Percentiles rank a stretch among this genome's conserved stretches.
Conservation (phyloP, 2,797 vertebrate genomes). For the Sebastes jordani region DNA sequence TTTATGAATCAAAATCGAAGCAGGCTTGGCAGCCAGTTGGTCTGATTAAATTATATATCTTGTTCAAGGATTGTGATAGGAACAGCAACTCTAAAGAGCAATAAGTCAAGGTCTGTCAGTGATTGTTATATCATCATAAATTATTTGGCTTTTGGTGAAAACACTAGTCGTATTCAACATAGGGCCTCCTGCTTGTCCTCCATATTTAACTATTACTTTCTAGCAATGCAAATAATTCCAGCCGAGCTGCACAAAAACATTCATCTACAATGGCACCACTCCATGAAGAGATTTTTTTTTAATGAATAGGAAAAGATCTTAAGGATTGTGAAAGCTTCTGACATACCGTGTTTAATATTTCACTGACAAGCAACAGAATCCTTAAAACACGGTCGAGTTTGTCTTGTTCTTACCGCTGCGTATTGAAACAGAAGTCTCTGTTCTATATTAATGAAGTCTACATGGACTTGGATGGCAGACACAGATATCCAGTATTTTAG, state of each 20-base stretch:
- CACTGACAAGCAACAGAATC: slow-evolving; percentile 38
- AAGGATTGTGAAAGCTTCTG: slow-evolving; percentile 28
- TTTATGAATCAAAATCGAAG: background rate
- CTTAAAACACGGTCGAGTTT: slow-evolving; percentile 27
- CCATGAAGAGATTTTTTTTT: slow-evolving; percentile 15
- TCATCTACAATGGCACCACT: slow-evolving; percentile 10
- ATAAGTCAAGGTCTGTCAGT: background rate
- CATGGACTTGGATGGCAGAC: slow-evolving; percentile 51
- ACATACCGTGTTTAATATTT: slow-evolving; percentile 52
- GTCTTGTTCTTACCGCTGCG: slow-evolving; percentile 8
- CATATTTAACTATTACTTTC: slow-evolving; percentile 11
- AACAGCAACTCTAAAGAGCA: background rate
- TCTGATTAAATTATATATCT: background rate
- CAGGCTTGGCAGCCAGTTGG: background rate
- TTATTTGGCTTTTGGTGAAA: background rate
- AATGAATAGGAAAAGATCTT: slow-evolving; percentile 45
- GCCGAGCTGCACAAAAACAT: background rate
- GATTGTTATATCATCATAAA: background rate
- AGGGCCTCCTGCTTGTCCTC: background rate
- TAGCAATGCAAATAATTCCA: slow-evolving; percentile 14
- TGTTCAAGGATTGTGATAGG: background rate
- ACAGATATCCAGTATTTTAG: slow-evolving; percentile 33
- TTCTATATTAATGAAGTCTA: slow-evolving; percentile 57
- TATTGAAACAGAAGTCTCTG: slow-evolving; percentile 25
- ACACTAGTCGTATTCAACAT: background rate